Percentiles rank a stretch among this genome's conserved stretches.
Evolutionary conservation across 2,113 vertebrate genomes (phyloP).

Genomic region (Apistogramma diplotaenia): DNA sequence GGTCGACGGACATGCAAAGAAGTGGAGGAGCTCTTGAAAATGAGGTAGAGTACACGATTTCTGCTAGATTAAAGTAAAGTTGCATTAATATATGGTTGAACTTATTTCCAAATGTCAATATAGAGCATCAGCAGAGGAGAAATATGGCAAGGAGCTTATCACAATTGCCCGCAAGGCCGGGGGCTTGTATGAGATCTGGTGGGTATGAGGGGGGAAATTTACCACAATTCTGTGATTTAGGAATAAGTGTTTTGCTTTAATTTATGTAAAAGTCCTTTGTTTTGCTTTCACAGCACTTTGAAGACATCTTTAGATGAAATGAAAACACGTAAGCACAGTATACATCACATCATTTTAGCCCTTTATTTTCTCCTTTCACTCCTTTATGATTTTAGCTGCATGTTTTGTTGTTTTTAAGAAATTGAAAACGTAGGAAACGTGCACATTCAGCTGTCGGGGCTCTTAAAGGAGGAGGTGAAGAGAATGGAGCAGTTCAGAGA

Average conservation of each 20-base stretch:
- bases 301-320: constrained; percentile 87
- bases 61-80: neutral
- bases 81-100: neutral
- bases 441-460: constrained; percentile 85
- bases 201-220: neutral
- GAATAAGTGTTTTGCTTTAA: too few relatives aligned
- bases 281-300: constrained; percentile 80
- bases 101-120: neutral
- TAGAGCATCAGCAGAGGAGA: constrained; percentile 91
- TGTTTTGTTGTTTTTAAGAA: constrained; percentile 73
- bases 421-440: constrained; percentile 88
- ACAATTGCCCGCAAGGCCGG: constrained; percentile 89
- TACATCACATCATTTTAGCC: neutral
- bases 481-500: constrained; percentile 91
- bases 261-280: neutral
- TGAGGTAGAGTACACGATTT: constrained; percentile 76
- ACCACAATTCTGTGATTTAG: neutral
- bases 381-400: neutral
- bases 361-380: neutral
- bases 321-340: constrained; percentile 85
- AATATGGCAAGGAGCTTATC: constrained; percentile 91
- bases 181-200: constrained; percentile 89
- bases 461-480: constrained; percentile 87
- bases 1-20: constrained; percentile 93
- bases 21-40: constrained; percentile 89